Evolutionary conservation across 2,888 invertebrate species (phyloP).

Genomic region (Tenthredo scrophulariae): DNA sequence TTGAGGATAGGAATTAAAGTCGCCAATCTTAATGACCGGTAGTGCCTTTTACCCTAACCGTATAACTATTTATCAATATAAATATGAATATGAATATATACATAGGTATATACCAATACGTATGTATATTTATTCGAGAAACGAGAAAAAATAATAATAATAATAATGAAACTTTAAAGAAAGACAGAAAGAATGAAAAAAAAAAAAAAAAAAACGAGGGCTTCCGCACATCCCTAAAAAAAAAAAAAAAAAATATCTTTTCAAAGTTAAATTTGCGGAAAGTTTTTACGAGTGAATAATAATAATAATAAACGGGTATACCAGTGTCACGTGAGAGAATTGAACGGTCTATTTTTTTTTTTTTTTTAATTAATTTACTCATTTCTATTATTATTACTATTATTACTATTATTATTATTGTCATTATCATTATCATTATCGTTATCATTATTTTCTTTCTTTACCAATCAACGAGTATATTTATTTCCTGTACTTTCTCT

Average conservation of each 20-base stretch:
- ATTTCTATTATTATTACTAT: background rate
- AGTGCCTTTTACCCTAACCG: conserved; percentile 69
- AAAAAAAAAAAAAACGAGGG: background rate
- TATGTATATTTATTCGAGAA: background rate
- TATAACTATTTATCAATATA: background rate
- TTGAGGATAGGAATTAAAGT: conserved; percentile 57
- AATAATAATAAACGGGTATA: background rate
- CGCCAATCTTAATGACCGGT: conserved; percentile 68
- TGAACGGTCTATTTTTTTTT: conserved; percentile 2
- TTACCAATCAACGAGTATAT: background rate
- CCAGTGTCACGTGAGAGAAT: conserved; percentile 19
- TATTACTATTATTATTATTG: background rate
- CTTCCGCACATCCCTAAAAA: conserved; percentile 10
- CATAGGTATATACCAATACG: background rate
- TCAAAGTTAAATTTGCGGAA: background rate
- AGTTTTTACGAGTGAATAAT: background rate
- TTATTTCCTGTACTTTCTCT: background rate
- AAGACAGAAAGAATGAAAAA: background rate
- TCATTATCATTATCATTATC: background rate
- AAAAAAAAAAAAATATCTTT: background rate
- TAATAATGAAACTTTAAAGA: background rate
- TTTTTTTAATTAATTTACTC: background rate
- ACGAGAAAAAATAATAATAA: background rate
- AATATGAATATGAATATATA: background rate
- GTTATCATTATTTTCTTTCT: background rate